Base-by-base conservation (phyloP, 2,888 invertebrate species). In the Alcis repandata region DNA sequence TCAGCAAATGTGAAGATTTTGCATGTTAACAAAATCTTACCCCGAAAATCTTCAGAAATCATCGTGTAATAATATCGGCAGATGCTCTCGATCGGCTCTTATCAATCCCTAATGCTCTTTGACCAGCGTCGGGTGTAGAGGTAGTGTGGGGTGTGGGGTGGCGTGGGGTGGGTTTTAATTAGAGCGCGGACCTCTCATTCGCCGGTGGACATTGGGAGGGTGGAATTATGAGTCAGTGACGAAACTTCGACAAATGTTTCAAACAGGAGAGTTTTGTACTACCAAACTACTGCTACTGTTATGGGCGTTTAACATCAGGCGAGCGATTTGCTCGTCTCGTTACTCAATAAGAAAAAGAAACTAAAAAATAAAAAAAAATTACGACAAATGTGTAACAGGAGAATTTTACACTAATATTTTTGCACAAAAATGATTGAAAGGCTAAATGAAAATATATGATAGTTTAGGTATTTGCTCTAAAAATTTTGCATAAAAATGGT, bases 91-190 rank as follows among this genome's bases (percentile, higher is more conserved):
- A 71, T 71, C 68, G 68, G 43, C 67, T 67, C 71, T 67, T 75
- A 75, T 72, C 73, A 75, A 76, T 76, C 69, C 65, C 72, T 72
- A 77, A 77, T 80, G 80, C 77, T 85, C 84, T 84, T 77, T 85
- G 85, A 72, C 79, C 72, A 69, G 60, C 36, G 70, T 73, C 62
- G 68, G 54, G 49, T 15, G 38, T n/a, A n/a, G n/a, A n/a, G n/a
- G n/a, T n/a, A n/a, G 74, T 72, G 73, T 75, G 59, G 75, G 63
- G 71, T 52, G 77, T 75, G 69, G 76, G 74, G 73, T 69, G 76
- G 78, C 72, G 80, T 68, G 71, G 79, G 82, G 87, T 87, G 85
- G 74, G 89, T 87, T 90, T 91, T 91, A 91, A 91, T 91, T 91
- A 91, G 91, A 89, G 83, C 88, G 86, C 89, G 89, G 86, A 85